Conservation (phyloP, 1,140 invertebrate genomes). For the Bactericera cockerelli region DNA sequence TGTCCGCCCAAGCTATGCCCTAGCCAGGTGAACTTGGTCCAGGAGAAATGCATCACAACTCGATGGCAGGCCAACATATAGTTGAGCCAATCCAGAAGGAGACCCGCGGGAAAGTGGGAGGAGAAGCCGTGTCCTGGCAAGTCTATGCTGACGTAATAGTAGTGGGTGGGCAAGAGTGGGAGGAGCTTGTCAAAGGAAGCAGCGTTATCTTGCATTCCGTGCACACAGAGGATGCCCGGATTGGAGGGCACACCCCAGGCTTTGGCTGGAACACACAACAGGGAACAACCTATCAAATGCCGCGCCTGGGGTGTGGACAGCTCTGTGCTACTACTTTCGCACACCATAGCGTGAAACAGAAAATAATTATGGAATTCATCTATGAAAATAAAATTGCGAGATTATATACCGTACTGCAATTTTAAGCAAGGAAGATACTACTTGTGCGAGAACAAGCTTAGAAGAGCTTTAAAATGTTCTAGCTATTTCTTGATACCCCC, state of each 20-base stretch:
- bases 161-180: constrained; percentile 35
- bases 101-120: constrained; percentile 37
- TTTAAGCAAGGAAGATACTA: too few species aligned
- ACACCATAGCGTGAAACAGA: background rate
- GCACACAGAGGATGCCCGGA: constrained; percentile 38
- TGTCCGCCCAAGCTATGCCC: constrained; percentile 42
- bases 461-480: too few species aligned
- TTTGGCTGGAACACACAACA: constrained; percentile 33
- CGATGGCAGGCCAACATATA: constrained; percentile 33
- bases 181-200: constrained; percentile 47
- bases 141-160: constrained; percentile 47
- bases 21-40: constrained; percentile 36
- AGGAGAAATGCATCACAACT: constrained; percentile 38
- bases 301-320: too few species aligned
- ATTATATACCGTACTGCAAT: too few species aligned
- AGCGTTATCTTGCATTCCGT: constrained; percentile 47
- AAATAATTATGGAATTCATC: too few species aligned
- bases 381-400: too few species aligned
- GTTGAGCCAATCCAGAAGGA: constrained; percentile 31
- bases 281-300: background rate
- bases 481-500: too few species aligned
- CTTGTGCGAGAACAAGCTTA: too few species aligned
- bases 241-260: constrained; percentile 40
- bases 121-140: constrained; percentile 53
- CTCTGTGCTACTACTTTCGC: too few species aligned